Evolutionary conservation across 2,888 invertebrate genomes (phyloP).

Genomic region (Coronaproctus castanopsis): DNA sequence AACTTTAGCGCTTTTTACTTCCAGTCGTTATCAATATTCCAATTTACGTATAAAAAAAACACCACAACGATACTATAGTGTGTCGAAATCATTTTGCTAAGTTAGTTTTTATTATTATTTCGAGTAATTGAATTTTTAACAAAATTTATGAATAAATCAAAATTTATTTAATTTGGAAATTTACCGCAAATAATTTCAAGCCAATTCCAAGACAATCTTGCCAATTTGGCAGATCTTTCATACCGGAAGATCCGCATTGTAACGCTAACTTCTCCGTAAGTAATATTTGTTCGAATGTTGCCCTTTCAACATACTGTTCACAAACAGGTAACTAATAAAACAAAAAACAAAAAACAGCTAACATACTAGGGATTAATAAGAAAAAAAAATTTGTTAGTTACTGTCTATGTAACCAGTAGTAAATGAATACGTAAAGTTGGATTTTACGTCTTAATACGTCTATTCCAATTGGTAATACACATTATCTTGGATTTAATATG

Average conservation of each 20-base stretch:
- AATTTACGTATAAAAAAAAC: too few relatives aligned
- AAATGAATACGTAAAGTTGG: background rate
- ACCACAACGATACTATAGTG: too few relatives aligned
- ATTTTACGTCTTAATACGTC: too few relatives aligned
- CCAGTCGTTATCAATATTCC: too few relatives aligned
- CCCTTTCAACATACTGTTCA: slow-evolving; percentile 56
- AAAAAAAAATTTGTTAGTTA: slow-evolving; percentile 13
- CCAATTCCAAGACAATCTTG: slow-evolving; percentile 52
- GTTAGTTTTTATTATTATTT: background rate
- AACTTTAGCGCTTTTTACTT: too few relatives aligned
- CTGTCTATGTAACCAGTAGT: slow-evolving; percentile 17
- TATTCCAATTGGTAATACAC: too few relatives aligned
- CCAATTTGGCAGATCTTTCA: slow-evolving; percentile 30
- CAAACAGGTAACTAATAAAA: slow-evolving; percentile 51
- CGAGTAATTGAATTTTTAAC: too few relatives aligned
- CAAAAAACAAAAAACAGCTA: slow-evolving; percentile 5
- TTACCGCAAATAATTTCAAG: slow-evolving; percentile 76
- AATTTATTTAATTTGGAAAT: slow-evolving; percentile 22
- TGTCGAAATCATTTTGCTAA: too few relatives aligned
- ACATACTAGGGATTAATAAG: background rate
- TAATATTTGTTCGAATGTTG: slow-evolving; percentile 47
- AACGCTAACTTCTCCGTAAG: slow-evolving; percentile 13
- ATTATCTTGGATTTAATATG: too few relatives aligned
- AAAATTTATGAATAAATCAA: background rate
- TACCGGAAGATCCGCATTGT: slow-evolving; percentile 14